A percentile compares a stretch with the other conserved stretches of the same genome.
Evolutionary conservation across 1,140 invertebrate species (phyloP).

Genomic region (Hestina assimilis): DNA sequence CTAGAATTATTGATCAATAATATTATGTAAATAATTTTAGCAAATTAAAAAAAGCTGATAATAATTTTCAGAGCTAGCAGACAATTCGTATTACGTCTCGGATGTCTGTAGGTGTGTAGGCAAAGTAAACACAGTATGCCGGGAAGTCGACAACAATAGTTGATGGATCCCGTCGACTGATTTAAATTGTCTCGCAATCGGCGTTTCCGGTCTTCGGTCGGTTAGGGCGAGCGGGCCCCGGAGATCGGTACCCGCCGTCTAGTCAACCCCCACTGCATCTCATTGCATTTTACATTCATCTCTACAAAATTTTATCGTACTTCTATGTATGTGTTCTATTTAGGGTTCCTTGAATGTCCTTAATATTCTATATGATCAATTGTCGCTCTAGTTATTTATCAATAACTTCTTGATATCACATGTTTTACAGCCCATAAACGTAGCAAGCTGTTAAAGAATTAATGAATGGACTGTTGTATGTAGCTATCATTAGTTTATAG

Average conservation of each 20-base stretch:
- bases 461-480: no score
- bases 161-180: conserved; percentile 50
- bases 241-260: conserved; percentile 16
- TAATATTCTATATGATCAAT: no score
- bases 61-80: background rate
- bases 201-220: conserved; percentile 51
- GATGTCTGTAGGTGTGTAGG: conserved; percentile 1
- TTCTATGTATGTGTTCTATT: background rate
- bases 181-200: conserved; percentile 74
- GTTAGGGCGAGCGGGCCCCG: conserved; percentile 40
- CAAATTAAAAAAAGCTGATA: no score
- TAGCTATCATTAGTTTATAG: no score
- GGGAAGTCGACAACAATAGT: conserved; percentile 59
- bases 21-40: no score
- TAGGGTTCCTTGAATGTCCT: background rate
- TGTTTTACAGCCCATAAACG: no score
- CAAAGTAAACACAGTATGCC: conserved; percentile 16
- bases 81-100: background rate
- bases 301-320: conserved; percentile 4
- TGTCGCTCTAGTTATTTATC: no score
- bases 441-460: no score
- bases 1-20: no score
- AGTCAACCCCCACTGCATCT: conserved; percentile 16
- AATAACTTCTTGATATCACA: no score
- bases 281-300: conserved; percentile 5